These are phyloP conservation scores for Peromyscus californicus DNA, from an alignment of 2,113 vertebrate species.

Conservation along the genomic window DNA sequence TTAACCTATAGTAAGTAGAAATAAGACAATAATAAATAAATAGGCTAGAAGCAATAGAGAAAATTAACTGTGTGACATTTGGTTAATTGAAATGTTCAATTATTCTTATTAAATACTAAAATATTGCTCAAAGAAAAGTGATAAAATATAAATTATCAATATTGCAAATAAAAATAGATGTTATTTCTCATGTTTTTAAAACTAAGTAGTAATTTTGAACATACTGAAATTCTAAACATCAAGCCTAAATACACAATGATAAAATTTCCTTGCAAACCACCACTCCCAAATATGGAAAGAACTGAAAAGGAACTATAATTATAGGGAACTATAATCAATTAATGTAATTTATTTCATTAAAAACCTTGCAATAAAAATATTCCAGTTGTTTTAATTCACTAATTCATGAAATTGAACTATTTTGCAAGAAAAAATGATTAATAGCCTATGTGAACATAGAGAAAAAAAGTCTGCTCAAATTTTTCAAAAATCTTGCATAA, in stretches of 20 bases:
- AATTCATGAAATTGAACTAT: not conserved
- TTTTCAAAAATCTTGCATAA: not conserved
- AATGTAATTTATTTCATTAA: not conserved
- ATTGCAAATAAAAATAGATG: not conserved
- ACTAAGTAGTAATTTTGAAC: not conserved
- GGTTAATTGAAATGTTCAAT: not conserved
- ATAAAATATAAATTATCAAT: not conserved
- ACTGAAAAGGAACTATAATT: too few relatives aligned
- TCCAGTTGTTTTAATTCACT: not conserved
- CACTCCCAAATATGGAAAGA: not conserved
- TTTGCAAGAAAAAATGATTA: not conserved
- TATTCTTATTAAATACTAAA: not conserved
- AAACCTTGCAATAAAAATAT: not conserved
- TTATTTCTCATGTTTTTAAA: not conserved
- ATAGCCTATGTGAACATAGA: not conserved
- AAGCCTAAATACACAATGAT: not conserved
- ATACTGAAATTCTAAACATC: not conserved
- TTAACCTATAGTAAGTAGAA: not conserved
- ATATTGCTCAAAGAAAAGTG: not conserved
- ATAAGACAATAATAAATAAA: not conserved
- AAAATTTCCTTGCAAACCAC: not conserved
- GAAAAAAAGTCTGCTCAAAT: not conserved
- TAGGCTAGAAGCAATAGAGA: not conserved
- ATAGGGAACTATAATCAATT: not conserved
- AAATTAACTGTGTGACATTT: not conserved